Evolutionary conservation across 2,888 invertebrate genomes (phyloP), one percentile per base, ranked within the genome.

Genomic region (Micoletzkya japonica): DNA sequence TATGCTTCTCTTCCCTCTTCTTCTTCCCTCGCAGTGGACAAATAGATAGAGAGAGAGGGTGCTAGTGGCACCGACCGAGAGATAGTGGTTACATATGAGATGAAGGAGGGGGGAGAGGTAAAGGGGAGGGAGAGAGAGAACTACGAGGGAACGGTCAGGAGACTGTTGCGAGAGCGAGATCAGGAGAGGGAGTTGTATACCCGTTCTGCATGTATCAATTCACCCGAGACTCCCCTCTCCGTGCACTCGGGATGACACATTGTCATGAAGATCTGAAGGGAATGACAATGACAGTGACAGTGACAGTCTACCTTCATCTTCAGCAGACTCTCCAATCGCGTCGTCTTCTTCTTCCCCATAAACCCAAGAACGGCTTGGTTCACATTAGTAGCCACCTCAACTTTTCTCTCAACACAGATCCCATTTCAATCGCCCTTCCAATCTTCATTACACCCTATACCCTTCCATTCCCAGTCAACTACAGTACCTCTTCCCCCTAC

Each of bases 281-380:
- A 10, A 60, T 32, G 14, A 17, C 6, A 10, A 4, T 28, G 17
- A 10, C 28, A 30, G 6, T 7, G 28, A 37, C 4, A 36, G 10
- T 32, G 14, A 52, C 52, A 14, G 52, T n/a, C 14, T 32, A 67
- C 67, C 67, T 67, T 67, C 56, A 57, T 56, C 34, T 67, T 67
- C 39, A 39, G 39, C 30, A 67, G 17, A 34, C 24, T 57, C 32
- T 67, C 67, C 24, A 67, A 39, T 34, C 67, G 36, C 39, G 57
- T 30, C 26, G 56, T 56, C 10, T 56, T 14, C 28, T 37, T 24
- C 57, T 67, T 67, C 26, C 57, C 57, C 57, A 39, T 39, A 26
- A 6, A 26, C 34, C 30, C n/a, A 17, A 67, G 67, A 20, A 67
- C 30, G 6, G 57, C 56, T 26, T 30, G 49, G 34, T 67, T 67